These are phyloP conservation scores for Gadus chalcogrammus DNA, from an alignment of 2,113 vertebrate species.

Conservation along the genomic window DNA sequence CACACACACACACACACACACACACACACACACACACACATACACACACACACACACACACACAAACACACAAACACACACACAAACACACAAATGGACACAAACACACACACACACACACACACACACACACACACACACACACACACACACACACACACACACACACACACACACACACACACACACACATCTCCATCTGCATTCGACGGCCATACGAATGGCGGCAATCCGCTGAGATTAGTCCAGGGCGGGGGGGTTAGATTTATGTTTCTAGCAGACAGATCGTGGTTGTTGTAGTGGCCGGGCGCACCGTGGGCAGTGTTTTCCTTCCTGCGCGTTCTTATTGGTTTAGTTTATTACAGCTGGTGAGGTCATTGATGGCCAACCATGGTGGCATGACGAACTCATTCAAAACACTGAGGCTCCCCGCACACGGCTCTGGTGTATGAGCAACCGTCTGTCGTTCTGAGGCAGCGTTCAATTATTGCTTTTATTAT, in stretches of 20 bases:
- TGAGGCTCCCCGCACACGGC: constrained; percentile 65
- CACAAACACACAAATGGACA: constrained; percentile 35
- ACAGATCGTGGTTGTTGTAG: constrained; percentile 39
- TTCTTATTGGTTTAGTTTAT: constrained; percentile 83
- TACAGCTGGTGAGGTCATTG: constrained; percentile 86
- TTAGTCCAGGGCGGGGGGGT: constrained; percentile 66
- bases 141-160: constrained; percentile 14
- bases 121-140: constrained; percentile 31
- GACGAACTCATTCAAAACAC: constrained; percentile 81
- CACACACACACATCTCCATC: constrained; percentile 19
- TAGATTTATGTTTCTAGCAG: constrained; percentile 76
- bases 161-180: constrained; percentile 4
- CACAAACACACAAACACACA: constrained; percentile 15
- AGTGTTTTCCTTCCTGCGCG: constrained; percentile 78
- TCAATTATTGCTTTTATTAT: too few relatives aligned
- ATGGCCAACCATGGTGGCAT: constrained; percentile 76
- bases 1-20: too few relatives aligned
- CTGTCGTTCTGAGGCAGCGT: too few relatives aligned
- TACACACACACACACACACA: constrained; percentile 14
- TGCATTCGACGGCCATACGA: constrained; percentile 64
- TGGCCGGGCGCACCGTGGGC: constrained; percentile 63
- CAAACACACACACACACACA: neutral
- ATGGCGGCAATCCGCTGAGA: constrained; percentile 74
- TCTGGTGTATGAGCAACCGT: too few relatives aligned
- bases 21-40: constrained; percentile 31